Evolutionary conservation across 2,113 vertebrate genomes (phyloP), one percentile per base, ranked within the genome.

Genomic region (Urocitellus parryii): DNA sequence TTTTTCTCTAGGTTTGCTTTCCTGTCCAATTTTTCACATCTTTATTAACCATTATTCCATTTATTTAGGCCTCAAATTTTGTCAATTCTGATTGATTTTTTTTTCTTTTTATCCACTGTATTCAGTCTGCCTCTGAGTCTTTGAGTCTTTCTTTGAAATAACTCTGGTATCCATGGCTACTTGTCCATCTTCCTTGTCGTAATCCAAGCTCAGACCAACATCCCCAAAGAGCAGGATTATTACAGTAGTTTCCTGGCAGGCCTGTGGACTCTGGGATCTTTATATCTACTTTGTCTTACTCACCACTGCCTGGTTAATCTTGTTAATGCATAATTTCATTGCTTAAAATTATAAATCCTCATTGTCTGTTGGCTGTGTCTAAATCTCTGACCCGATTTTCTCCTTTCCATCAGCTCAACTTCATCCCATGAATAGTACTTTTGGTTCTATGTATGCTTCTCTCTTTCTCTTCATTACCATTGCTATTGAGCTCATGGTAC

Each of bases 21-120:
- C 5, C 72, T 65, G 51, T 90, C 42, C 6, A 80, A 1, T 96
- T 95, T 94, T 87, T 91, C 61, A 68, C 37, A 53, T 95, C 63
- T 88, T 92, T 88, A 68, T 93, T 92, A 95, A 76, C 74, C 74
- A 67, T 83, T 95, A 88, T 78, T 86, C n/a, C 39, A 70, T 93
- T 97, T 95, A 73, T 81, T 3, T 6, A 45, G 81, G 24, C 29
- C 77, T 89, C 70, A 74, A 34, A 76, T 90, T 20, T 81, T 72
- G 63, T 93, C 37, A 88, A 72, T 45, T 42, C 87, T 96, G 79
- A 90, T 63, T 95, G 67, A 61, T 88, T 78, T 89, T 48, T 93
- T 65, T 88, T 51, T 13, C 45, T 25, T 58, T 90, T 88, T 24
- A 84, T 92, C 27, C 34, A 6, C 16, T 95, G 14, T 63, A 10